Evolutionary conservation across 2,113 vertebrate species (phyloP), one percentile per base, ranked within the genome.

Genomic region (Forbesichthys papilliferus): DNA sequence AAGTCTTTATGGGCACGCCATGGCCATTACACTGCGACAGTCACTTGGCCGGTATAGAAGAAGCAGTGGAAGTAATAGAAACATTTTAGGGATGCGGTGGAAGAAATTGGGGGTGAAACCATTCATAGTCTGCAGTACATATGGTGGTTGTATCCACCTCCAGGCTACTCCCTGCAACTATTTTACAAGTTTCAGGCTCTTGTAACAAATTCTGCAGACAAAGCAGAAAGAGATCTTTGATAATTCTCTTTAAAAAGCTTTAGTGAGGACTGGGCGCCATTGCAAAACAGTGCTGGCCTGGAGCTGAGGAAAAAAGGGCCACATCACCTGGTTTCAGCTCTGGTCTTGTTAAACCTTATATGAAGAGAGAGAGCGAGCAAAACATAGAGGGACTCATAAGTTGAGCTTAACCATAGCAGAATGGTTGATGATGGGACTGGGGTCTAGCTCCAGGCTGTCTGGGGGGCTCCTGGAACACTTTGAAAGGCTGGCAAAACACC

Each of bases 141-240:
- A 47, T 61, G 53, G 57, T 16, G 58, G 75, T 68, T 77, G 70
- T 46, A 78, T 78, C 69, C 69, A 72, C 78, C 81, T 79, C 61
- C 9, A 68, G 66, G 74, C 68, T 73, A 69, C 73, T 61, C 74
- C 67, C 47, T 42, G 18, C 53, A 27, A 4, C 9, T 16, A 60
- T 42, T 58, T 68, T 84, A 86, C 27, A n/a, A 88, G 82, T 77
- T 10, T 51, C 63, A 64, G 77, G 11, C 61, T 74, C 75, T 69
- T 77, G 73, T 79, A 78, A 83, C 75, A 71, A 48, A 69, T 83
- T 81, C 79, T 81, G 84, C 78, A 20, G 68, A 79, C 71, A 67
- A 68, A 81, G 80, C 83, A 84, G 77, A 87, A 86, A 82, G 54
- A 68, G 64, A 81, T 81, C 86, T 90, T 88, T 89, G 83, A 90